Evolutionary conservation across 1,140 invertebrate genomes (phyloP).

Genomic region (Apis laboriosa): DNA sequence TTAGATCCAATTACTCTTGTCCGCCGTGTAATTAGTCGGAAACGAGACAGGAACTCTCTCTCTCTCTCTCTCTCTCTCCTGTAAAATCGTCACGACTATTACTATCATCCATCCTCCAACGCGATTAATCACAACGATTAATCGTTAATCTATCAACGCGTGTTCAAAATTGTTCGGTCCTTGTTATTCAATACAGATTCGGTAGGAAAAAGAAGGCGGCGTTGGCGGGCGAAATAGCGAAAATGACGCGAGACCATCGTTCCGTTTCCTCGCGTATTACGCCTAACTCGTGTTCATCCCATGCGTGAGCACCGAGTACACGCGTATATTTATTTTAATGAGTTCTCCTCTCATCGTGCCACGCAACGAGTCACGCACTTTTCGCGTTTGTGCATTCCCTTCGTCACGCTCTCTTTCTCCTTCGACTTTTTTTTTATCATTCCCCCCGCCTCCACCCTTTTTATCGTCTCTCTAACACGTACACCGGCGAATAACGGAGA

Average conservation of each 20-base stretch:
- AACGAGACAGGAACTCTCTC: constrained; percentile 23
- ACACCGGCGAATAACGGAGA: constrained; percentile 23
- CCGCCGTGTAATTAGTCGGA: constrained; percentile 26
- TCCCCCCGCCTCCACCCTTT: constrained; percentile 12
- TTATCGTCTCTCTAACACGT: constrained; percentile 44
- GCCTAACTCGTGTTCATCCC: constrained; percentile 29
- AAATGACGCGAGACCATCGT: constrained; percentile 1
- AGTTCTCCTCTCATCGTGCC: constrained; percentile 66
- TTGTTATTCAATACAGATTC: background rate
- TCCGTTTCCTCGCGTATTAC: constrained; percentile 38
- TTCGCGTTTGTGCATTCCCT: constrained; percentile 63
- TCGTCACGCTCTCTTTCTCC: constrained; percentile 64
- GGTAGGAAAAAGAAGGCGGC: background rate
- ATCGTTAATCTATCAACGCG: constrained; percentile 32
- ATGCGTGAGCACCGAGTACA: constrained; percentile 36
- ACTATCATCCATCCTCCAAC: background rate
- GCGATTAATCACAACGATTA: constrained; percentile 31
- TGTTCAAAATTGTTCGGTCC: background rate
- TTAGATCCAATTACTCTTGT: constrained; percentile 31
- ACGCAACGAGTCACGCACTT: constrained; percentile 70
- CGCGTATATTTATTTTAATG: constrained; percentile 79
- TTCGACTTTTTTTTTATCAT: constrained; percentile 46
- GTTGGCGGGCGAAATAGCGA: background rate
- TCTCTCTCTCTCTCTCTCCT: background rate
- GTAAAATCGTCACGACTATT: constrained; percentile 33